Conservation (phyloP, 2,113 vertebrate species). For the Passerina amoena region DNA sequence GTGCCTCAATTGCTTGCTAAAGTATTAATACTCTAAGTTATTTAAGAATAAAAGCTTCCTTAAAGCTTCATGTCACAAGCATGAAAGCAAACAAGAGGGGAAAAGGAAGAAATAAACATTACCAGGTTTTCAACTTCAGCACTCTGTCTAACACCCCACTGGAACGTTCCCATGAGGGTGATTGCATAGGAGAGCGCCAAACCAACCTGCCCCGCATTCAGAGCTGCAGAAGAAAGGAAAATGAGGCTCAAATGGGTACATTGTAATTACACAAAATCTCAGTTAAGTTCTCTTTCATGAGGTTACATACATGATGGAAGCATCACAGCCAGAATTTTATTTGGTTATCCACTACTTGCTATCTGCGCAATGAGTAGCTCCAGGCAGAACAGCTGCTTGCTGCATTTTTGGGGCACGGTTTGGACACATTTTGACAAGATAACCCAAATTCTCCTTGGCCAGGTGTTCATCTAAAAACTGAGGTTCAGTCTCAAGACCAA, state of each 20-base stretch:
- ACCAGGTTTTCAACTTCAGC: slow-evolving; percentile 97
- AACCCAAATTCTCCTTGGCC: not conserved
- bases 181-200: slow-evolving; percentile 88
- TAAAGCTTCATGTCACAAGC: slow-evolving; percentile 1
- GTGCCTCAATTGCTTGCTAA: not conserved
- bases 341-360: not conserved
- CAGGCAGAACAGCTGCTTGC: not conserved
- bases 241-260: not conserved
- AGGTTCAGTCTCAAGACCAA: not conserved
- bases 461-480: not conserved
- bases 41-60: not conserved
- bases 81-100: not conserved
- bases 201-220: slow-evolving; percentile 89
- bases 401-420: not conserved
- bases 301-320: not conserved
- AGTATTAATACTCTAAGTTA: not conserved
- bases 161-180: slow-evolving; percentile 92
- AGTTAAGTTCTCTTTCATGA: not conserved
- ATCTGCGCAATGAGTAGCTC: not conserved
- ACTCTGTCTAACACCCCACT: slow-evolving; percentile 95
- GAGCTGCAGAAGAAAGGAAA: slow-evolving; percentile 63
- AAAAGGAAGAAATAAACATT: slow-evolving; percentile 57
- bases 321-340: not conserved
- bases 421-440: not conserved
- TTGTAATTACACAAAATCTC: not conserved